A percentile compares a stretch with the other conserved stretches of the same genome.
These are phyloP conservation scores for Sussaba pulchella DNA, from an alignment of 2,888 invertebrate species.

Conservation along the genomic window DNA sequence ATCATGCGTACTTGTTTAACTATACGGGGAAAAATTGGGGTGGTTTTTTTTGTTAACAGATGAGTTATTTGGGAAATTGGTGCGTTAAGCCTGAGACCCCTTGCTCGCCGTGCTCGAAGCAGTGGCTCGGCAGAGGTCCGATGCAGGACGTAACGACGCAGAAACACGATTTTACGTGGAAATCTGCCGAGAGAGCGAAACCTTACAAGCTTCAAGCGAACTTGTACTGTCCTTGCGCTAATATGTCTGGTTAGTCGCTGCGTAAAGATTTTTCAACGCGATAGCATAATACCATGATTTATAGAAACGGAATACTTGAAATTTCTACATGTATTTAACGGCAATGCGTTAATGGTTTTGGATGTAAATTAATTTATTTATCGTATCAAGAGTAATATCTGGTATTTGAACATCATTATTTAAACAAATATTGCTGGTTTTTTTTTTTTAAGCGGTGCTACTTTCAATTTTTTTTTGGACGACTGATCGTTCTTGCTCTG, in stretches of 20 bases:
- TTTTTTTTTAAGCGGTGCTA: too few species aligned
- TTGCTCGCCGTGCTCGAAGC: constrained; percentile 74
- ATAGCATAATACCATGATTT: background rate
- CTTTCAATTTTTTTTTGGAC: too few species aligned
- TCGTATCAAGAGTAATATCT: too few species aligned
- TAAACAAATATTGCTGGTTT: too few species aligned
- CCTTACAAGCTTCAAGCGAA: constrained; percentile 70
- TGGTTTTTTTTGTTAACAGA: constrained; percentile 68
- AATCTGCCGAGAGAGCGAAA: constrained; percentile 64
- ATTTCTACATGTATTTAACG: background rate
- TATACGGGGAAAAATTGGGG: too few species aligned
- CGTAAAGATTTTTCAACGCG: background rate
- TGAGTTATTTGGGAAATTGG: constrained; percentile 81
- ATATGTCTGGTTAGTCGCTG: constrained; percentile 74
- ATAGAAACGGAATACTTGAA: background rate
- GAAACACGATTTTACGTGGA: constrained; percentile 88
- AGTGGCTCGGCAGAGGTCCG: constrained; percentile 85
- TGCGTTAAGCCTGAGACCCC: constrained; percentile 73
- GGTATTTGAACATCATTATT: too few species aligned
- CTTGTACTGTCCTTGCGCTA: constrained; percentile 73
- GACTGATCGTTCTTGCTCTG: too few species aligned
- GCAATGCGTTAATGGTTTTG: background rate
- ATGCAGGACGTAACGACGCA: constrained; percentile 91
- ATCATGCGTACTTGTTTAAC: too few species aligned
- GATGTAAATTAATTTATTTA: too few species aligned